These are phyloP conservation scores for Onchidella celtica DNA, from an alignment of 2,888 invertebrate genomes.

Conservation along the genomic window DNA sequence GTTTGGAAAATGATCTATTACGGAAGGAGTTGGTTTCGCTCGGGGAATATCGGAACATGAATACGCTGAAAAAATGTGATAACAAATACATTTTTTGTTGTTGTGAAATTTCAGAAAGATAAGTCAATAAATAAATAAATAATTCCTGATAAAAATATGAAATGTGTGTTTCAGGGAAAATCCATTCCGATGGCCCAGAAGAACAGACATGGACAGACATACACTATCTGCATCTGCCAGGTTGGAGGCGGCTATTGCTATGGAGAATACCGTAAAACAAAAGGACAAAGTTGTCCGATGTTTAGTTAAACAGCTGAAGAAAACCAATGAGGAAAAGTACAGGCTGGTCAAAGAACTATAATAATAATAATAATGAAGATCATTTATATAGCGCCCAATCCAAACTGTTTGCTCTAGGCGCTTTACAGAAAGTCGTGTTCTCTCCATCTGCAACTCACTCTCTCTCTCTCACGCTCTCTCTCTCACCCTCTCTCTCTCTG, in stretches of 20 bases:
- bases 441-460: no score
- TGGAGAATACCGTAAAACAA: not conserved
- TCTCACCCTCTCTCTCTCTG: no score
- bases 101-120: not conserved
- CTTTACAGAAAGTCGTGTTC: no score
- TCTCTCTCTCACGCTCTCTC: no score
- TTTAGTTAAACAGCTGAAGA: not conserved
- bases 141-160: not conserved
- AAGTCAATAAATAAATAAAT: not conserved
- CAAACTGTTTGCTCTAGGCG: no score
- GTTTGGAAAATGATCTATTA: no score
- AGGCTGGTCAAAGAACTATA: not conserved
- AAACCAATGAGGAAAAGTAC: conserved; percentile 17
- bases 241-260: not conserved
- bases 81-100: no score
- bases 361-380: not conserved
- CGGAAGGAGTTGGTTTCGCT: no score
- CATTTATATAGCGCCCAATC: no score
- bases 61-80: no score
- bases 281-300: not conserved
- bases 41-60: no score
- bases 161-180: not conserved
- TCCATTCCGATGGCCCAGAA: not conserved
- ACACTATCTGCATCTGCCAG: not conserved
- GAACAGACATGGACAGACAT: not conserved